Evolutionary conservation across 2,888 invertebrate species (phyloP).

Genomic region (Ryuthela nishihirai): DNA sequence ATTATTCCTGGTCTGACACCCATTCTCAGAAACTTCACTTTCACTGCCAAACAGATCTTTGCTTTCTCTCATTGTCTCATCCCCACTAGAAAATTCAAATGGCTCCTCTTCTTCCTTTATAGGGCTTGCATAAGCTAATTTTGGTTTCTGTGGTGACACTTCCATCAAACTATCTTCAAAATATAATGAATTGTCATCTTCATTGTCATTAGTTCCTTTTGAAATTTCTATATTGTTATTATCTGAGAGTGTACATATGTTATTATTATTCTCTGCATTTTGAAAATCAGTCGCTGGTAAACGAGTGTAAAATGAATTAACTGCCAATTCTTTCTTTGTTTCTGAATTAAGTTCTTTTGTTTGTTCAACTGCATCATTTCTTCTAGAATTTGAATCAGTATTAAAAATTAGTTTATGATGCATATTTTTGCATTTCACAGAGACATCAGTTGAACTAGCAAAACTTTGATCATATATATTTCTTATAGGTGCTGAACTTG

Average conservation of each 20-base stretch:
- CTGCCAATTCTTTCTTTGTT: too few relatives aligned
- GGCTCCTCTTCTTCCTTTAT: conserved; percentile 31
- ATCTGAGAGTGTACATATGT: not conserved
- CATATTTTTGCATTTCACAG: too few relatives aligned
- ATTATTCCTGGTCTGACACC: not conserved
- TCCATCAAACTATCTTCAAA: conserved; percentile 34
- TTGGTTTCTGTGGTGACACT: not conserved
- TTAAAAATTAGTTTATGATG: too few relatives aligned
- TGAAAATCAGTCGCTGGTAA: not conserved
- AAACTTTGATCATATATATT: too few relatives aligned
- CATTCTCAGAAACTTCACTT: conserved; percentile 1
- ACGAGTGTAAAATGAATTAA: too few relatives aligned
- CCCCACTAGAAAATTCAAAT: conserved; percentile 9
- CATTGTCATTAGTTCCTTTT: too few relatives aligned
- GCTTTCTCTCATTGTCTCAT: conserved; percentile 16
- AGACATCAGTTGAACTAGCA: too few relatives aligned
- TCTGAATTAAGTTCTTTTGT: too few relatives aligned
- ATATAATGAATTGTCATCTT: conserved; percentile 20
- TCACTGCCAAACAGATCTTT: conserved; percentile 7
- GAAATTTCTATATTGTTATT: not conserved
- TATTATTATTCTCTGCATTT: conserved; percentile 5
- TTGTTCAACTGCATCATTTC: too few relatives aligned
- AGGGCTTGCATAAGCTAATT: conserved; percentile 16
- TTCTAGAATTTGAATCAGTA: too few relatives aligned
- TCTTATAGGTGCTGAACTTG: too few relatives aligned